Conservation (phyloP, 2,113 vertebrate genomes). For the Cricetomys ansorgei region DNA sequence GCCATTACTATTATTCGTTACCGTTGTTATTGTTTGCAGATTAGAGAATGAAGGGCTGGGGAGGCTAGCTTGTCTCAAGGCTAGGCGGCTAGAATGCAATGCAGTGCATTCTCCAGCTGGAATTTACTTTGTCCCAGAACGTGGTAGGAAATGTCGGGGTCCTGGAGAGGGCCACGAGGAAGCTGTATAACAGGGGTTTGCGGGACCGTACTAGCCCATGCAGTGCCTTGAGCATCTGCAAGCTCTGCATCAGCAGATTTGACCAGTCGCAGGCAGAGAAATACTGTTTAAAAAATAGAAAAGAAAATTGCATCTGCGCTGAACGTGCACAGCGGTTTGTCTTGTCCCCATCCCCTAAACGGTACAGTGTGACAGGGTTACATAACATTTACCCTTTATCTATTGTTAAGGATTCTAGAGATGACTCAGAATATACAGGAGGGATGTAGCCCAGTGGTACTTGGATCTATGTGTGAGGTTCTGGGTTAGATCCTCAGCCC, state of each 20-base stretch:
- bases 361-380: background rate
- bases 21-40: background rate
- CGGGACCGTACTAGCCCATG: accelerated
- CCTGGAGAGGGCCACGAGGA: background rate
- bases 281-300: background rate
- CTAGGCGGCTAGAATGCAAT: background rate
- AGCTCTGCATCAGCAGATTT: background rate
- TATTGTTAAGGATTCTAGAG: background rate
- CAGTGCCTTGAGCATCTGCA: background rate
- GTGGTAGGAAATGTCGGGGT: background rate
- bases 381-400: background rate
- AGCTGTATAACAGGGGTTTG: background rate
- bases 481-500: background rate
- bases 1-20: background rate
- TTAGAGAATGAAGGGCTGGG: background rate
- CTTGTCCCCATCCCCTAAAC: background rate
- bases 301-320: background rate
- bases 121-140: background rate
- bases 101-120: background rate
- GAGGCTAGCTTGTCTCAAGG: slow-evolving; percentile 30
- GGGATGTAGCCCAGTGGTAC: background rate
- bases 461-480: too few species aligned
- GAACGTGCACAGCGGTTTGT: background rate
- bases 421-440: background rate
- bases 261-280: background rate